Percentiles rank a stretch among this genome's conserved stretches.
Evolutionary conservation across 92 coral and sea anemone genomes (phyloP).

Genomic region (Zoanthus sansibaricus): DNA sequence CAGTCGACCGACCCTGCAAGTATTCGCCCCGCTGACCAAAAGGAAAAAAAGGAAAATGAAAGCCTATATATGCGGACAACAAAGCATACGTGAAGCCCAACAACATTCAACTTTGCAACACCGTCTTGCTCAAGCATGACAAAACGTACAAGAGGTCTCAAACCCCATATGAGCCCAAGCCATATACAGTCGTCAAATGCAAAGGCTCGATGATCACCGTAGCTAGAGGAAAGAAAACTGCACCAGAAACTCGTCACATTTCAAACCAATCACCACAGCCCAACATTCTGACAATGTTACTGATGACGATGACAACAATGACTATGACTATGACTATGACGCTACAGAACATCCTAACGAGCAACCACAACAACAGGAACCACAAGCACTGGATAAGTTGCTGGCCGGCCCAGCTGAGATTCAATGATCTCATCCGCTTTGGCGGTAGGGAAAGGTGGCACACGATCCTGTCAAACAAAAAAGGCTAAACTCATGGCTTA

Average conservation of each 20-base stretch:
- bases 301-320: background rate
- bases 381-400: no score
- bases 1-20: constrained; percentile 5
- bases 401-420: no score
- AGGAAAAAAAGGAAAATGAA: constrained; percentile 69
- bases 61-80: constrained; percentile 60
- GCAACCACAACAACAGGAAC: background rate
- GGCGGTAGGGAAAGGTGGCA: no score
- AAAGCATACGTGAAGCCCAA: constrained; percentile 58
- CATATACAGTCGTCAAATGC: constrained; percentile 38
- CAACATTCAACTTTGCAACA: constrained; percentile 47
- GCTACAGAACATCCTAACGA: no score
- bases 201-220: constrained; percentile 74
- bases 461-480: no score
- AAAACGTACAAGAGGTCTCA: constrained; percentile 40
- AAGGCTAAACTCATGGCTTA: no score
- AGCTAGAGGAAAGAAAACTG: background rate
- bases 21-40: constrained; percentile 35
- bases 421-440: no score
- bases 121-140: constrained; percentile 60
- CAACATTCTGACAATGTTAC: background rate
- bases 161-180: background rate
- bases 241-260: constrained; percentile 26
- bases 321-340: no score
- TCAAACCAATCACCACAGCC: background rate